Conservation (phyloP, 2,113 vertebrate species). For the Montifringilla adamsi region DNA sequence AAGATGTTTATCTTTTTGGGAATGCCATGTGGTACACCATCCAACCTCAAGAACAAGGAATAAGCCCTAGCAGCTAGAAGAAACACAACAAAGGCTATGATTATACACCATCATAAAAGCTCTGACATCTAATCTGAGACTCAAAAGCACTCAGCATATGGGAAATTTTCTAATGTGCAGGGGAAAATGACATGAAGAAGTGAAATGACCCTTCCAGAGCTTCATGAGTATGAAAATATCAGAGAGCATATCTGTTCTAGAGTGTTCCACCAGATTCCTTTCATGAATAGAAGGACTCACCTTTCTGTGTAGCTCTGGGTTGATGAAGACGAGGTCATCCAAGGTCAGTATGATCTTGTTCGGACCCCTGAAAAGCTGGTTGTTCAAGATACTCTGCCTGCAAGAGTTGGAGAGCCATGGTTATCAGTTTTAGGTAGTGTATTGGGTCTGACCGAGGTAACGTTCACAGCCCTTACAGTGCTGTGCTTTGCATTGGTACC, state of each 20-base stretch:
- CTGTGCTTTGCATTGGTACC: background rate
- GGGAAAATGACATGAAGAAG: background rate
- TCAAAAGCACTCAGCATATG: background rate
- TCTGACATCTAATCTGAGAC: background rate
- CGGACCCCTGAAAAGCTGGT: constrained; percentile 84
- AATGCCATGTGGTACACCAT: background rate
- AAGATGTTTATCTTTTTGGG: background rate
- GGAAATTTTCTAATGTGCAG: background rate
- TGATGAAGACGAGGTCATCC: constrained; percentile 87
- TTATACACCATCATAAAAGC: background rate
- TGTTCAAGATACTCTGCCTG: constrained; percentile 83
- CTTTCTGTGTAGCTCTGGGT: constrained; percentile 84
- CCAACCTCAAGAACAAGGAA: background rate
- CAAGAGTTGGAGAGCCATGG: background rate
- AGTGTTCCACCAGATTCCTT: background rate
- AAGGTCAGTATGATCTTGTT: constrained; percentile 85
- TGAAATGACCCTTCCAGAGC: background rate
- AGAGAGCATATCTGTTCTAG: background rate
- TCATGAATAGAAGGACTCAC: background rate
- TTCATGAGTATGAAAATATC: background rate
- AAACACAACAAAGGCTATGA: background rate
- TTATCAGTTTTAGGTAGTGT: background rate
- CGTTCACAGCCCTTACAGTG: background rate
- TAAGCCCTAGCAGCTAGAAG: background rate
- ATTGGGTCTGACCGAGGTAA: background rate